phyloP scores from a whole-genome alignment of 92 coral and sea anemone genomes.

The Virgularia gustaviana region DNA sequence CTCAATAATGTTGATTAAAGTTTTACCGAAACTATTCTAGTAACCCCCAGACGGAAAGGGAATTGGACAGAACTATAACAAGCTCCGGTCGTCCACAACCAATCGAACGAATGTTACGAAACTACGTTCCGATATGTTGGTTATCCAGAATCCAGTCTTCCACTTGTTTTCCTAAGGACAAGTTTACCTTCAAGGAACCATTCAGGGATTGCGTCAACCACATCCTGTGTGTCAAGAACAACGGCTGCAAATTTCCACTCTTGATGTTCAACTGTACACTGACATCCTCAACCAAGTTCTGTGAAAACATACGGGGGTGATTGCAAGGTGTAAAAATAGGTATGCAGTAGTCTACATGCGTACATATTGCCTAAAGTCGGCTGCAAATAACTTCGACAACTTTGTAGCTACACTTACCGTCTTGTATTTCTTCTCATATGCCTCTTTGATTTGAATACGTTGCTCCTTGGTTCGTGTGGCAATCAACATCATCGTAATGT shows the following conservation, averaged over 20 bases:
- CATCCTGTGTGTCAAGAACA: conserved; percentile 49
- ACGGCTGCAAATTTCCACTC: conserved; percentile 64
- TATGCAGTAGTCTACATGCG: too few species aligned
- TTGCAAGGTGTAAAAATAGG: too few species aligned
- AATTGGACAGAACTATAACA: too few species aligned
- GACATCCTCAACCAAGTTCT: conserved; percentile 75
- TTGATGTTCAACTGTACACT: conserved; percentile 61
- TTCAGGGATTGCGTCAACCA: conserved; percentile 58
- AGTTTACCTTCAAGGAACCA: conserved; percentile 77
- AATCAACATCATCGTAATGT: conserved; percentile 14
- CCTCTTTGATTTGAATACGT: conserved; percentile 2
- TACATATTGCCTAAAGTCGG: too few species aligned
- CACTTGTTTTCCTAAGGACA: background rate
- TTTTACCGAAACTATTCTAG: too few species aligned
- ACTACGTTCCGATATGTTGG: too few species aligned
- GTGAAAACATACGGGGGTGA: background rate
- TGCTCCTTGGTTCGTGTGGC: conserved; percentile 22
- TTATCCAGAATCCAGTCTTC: too few species aligned
- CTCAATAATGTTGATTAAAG: too few species aligned
- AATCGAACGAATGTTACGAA: too few species aligned
- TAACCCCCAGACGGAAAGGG: too few species aligned
- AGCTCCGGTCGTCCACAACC: too few species aligned
- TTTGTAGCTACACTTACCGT: background rate
- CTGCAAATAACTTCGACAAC: too few species aligned
- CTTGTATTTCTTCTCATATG: conserved; percentile 15